These are phyloP conservation scores for Mystacornis crossleyi DNA, from an alignment of 2,113 vertebrate genomes.

Conservation along the genomic window DNA sequence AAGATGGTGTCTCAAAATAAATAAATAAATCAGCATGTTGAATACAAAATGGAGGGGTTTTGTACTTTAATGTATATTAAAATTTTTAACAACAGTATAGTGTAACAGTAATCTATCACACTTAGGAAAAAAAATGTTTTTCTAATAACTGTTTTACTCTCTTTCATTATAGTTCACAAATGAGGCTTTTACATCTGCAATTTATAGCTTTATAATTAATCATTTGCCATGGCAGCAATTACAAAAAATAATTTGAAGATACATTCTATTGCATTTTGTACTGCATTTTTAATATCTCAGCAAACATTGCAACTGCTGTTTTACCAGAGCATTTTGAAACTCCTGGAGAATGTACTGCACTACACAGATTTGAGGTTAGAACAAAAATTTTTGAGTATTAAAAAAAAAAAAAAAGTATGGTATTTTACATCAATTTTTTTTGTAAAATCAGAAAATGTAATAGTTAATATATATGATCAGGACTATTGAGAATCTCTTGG, in stretches of 20 bases:
- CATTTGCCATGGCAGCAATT: background rate
- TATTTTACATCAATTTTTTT: background rate
- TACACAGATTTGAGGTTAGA: background rate
- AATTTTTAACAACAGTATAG: background rate
- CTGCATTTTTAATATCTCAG: background rate
- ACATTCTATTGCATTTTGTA: rapidly evolving
- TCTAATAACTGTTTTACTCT: background rate
- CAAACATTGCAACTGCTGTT: background rate
- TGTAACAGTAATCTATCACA: rapidly evolving
- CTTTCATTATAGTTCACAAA: background rate
- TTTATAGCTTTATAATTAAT: background rate
- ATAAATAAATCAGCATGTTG: background rate
- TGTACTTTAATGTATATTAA: background rate
- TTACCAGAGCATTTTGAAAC: background rate
- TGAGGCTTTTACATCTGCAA: background rate
- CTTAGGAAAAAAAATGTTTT: background rate
- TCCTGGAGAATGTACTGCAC: background rate
- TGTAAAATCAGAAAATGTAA: background rate
- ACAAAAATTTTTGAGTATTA: background rate
- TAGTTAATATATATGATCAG: background rate
- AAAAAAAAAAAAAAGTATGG: background rate
- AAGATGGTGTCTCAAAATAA: background rate
- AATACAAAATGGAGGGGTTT: background rate
- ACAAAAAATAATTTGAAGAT: background rate
- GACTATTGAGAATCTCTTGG: background rate